A percentile compares a stretch with the other conserved stretches of the same genome.
Conservation (phyloP, 2,797 vertebrate species). For the Balearica regulorum region DNA sequence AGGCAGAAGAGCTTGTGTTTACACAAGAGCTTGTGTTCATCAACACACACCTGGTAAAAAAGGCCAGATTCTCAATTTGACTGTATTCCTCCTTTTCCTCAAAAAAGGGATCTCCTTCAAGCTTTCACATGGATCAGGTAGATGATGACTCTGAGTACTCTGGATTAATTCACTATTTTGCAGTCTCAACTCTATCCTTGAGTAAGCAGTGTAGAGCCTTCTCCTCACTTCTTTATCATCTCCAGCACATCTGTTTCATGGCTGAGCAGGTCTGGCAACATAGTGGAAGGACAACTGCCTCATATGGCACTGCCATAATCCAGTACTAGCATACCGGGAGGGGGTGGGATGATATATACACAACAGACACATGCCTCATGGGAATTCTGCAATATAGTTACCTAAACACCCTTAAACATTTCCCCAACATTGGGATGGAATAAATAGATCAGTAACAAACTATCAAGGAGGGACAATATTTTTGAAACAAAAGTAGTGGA, state of each 20-base stretch:
- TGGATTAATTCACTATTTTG: neutral
- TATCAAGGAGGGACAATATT: neutral
- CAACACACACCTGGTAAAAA: neutral
- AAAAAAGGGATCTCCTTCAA: neutral
- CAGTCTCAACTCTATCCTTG: neutral
- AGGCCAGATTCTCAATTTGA: neutral
- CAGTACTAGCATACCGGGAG: neutral
- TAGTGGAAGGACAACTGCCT: accelerated
- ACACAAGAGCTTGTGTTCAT: neutral
- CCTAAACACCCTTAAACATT: neutral
- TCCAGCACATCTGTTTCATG: neutral
- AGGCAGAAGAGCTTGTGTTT: neutral
- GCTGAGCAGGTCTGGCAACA: neutral
- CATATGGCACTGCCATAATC: neutral
- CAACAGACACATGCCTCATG: neutral
- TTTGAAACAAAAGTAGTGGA: neutral
- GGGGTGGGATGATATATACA: neutral
- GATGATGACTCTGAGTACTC: neutral
- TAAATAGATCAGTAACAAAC: neutral
- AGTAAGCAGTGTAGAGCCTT: neutral
- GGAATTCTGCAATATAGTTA: neutral
- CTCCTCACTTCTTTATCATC: neutral
- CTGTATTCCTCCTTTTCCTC: neutral
- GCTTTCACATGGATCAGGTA: neutral
- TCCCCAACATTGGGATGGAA: neutral